phyloP scores from a whole-genome alignment of 2,113 vertebrate species.

The Hypanus sabinus region DNA sequence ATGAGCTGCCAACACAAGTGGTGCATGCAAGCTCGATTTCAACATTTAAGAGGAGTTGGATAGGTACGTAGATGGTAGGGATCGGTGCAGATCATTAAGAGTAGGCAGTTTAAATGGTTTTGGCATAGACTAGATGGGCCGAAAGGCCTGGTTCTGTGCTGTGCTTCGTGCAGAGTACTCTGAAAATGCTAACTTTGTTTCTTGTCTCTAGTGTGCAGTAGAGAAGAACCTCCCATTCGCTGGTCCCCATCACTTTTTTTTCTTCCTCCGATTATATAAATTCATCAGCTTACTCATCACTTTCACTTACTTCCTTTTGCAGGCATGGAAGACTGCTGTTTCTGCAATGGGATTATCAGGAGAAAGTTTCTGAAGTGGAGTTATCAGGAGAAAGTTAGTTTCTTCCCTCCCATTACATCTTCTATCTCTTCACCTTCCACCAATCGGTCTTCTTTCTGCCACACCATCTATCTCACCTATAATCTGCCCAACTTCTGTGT shows the following conservation, averaged over 20 bases:
- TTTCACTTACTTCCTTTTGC: too few species aligned
- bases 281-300: too few species aligned
- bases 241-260: background rate
- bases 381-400: background rate
- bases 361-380: background rate
- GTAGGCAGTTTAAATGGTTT: too few species aligned
- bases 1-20: too few species aligned
- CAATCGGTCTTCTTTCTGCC: background rate
- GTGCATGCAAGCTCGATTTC: too few species aligned
- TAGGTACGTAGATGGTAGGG: too few species aligned
- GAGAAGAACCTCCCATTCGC: background rate
- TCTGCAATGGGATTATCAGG: background rate
- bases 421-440: background rate
- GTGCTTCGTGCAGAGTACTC: background rate
- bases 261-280: background rate
- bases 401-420: background rate
- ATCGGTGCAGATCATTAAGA: too few species aligned
- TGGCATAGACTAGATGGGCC: too few species aligned
- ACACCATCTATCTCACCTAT: background rate
- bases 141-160: too few species aligned
- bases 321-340: background rate
- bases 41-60: too few species aligned
- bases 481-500: background rate
- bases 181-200: background rate
- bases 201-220: background rate